Base-by-base conservation (phyloP, 37 sponge, comb jelly and placozoan species). In the Halichondria panicea region DNA sequence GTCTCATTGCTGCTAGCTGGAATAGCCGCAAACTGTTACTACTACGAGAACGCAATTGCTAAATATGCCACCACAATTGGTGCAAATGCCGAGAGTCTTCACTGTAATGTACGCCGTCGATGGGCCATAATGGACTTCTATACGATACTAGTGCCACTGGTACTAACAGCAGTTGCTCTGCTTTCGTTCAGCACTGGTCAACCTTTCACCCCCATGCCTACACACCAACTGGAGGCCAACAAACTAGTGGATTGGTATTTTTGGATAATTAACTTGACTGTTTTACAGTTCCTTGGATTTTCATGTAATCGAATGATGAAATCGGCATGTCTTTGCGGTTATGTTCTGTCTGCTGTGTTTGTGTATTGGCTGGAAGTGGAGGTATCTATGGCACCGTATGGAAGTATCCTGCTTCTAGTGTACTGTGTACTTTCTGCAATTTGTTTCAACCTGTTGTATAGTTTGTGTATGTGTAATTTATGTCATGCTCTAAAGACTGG, bases 31-130 rank as follows among this genome's bases (percentile, higher is more conserved):
- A 59, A 72, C 41, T 72, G 54, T 35, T 72, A 72, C 42, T 35
- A 27, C 41, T 72, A 72, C n/a, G 73, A 72, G 58, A 72, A 56
- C 73, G 13, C 58, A n/a, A 72, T 72, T 3, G 56, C 58, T 8
- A 56, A 32, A 7, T 72, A 34, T 57, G 73, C 73, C 37, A 36
- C 38, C 1, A 56, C 40, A 21, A 30, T 72, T 24, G 73, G 73
- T 19, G 73, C 58, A 31, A 34, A 72, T 19, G 55, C 56, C 39
- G 42, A 55, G 27, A 30, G 24, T 0, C 22, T 72, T 8, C 57
- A 41, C 24, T 0, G 37, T 24, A 40, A 72, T 39, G 38, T 72
- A 3, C 57, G 73, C 15, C 34, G 24, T 1, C 28, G 73, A 8
- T 72, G 73, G 73, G 35, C 36, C 11, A 2, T 72, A 13, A 50